phyloP scores from a whole-genome alignment of 2,113 vertebrate species.

The Ophiodon elongatus region DNA sequence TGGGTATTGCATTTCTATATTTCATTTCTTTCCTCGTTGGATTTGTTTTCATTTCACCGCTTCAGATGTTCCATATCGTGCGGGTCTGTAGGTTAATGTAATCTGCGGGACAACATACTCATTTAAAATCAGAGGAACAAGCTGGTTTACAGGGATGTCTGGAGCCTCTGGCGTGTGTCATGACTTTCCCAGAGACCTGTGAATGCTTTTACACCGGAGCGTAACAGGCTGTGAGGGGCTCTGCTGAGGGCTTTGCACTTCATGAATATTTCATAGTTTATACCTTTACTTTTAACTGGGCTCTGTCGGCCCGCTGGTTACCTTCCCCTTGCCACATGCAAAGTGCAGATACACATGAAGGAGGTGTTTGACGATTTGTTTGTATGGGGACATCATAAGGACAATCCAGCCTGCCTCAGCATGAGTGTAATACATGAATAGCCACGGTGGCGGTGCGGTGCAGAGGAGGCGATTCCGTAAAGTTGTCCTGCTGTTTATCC shows the following conservation, averaged over 20 bases:
- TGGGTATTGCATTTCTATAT: neutral
- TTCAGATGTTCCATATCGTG: neutral
- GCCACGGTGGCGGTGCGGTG: slow-evolving; percentile 3
- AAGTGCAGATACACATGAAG: slow-evolving; percentile 56
- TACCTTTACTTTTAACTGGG: slow-evolving; percentile 61
- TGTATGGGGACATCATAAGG: slow-evolving; percentile 58
- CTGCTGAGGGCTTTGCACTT: slow-evolving; percentile 54
- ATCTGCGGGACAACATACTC: slow-evolving; percentile 19
- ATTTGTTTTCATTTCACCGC: neutral
- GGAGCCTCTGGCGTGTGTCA: slow-evolving; percentile 34
- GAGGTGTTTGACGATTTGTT: slow-evolving; percentile 50
- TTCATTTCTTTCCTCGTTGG: neutral
- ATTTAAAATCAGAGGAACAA: slow-evolving; percentile 27
- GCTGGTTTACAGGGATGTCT: slow-evolving; percentile 21
- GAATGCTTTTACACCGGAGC: slow-evolving; percentile 38
- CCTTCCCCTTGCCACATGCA: slow-evolving; percentile 56
- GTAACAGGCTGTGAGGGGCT: slow-evolving; percentile 61
- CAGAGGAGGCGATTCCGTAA: slow-evolving; percentile 24
- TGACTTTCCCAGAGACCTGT: slow-evolving; percentile 39
- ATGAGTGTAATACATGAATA: slow-evolving; percentile 59
- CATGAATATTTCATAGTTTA: slow-evolving; percentile 77
- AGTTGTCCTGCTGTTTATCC: slow-evolving; percentile 47
- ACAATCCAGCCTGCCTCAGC: slow-evolving; percentile 51
- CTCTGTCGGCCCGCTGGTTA: slow-evolving; percentile 56
- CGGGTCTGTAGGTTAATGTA: neutral